These are phyloP conservation scores for Serilophus lunatus DNA, from an alignment of 2,113 vertebrate species.

Conservation along the genomic window DNA sequence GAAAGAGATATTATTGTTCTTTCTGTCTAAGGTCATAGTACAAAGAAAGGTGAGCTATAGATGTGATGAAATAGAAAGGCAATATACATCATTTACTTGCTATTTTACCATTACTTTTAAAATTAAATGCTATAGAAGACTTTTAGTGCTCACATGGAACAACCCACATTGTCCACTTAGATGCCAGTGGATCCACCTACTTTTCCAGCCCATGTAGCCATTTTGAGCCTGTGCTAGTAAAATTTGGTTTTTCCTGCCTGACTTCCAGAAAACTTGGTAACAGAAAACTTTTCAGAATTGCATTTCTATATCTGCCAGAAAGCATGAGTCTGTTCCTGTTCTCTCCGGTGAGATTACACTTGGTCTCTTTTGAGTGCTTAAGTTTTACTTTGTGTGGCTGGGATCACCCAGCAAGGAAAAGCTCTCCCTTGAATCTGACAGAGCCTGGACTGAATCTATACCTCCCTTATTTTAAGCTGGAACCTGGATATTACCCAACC, in stretches of 20 bases:
- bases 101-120: not conserved
- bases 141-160: not conserved
- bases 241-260: not conserved
- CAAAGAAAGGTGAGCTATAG: not conserved
- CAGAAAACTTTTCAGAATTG: not conserved
- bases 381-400: not conserved
- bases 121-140: not conserved
- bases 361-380: not conserved
- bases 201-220: not conserved
- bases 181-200: not conserved
- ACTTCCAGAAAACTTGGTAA: not conserved
- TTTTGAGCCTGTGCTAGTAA: not conserved
- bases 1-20: not conserved
- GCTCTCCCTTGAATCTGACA: not conserved
- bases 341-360: not conserved
- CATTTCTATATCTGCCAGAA: not conserved
- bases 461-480: not conserved
- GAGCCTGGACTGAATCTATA: not conserved
- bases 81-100: rapidly evolving
- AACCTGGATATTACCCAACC: not conserved
- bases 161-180: not conserved
- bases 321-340: rapidly evolving
- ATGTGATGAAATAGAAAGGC: not conserved
- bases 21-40: not conserved
- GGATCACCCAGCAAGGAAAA: not conserved